Conservation (phyloP, 2,888 invertebrate species). For the Stramonita haemastoma region DNA sequence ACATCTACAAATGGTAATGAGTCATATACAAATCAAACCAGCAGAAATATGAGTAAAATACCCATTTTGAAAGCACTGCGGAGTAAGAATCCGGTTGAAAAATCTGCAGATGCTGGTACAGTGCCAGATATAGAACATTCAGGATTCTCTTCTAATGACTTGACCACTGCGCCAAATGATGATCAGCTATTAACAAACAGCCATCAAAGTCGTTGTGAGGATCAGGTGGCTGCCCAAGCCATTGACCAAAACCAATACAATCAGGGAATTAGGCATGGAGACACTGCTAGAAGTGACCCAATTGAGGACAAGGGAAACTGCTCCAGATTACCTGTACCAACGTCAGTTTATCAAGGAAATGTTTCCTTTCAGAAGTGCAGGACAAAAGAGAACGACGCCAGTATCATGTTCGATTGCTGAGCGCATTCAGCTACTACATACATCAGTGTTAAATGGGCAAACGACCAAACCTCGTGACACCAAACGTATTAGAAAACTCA, state of each 20-base stretch:
- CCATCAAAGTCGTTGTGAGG: neutral
- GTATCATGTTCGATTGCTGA: constrained; percentile 4
- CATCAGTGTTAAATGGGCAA: neutral
- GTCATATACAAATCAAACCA: neutral
- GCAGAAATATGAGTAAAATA: neutral
- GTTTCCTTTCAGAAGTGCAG: neutral
- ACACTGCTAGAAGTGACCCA: neutral
- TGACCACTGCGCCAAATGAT: neutral
- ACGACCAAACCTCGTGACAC: neutral
- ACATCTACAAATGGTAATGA: neutral
- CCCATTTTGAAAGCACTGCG: neutral
- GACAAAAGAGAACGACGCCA: neutral
- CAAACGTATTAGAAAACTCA: constrained; percentile 15
- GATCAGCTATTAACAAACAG: neutral
- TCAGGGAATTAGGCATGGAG: neutral
- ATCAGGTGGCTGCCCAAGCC: neutral
- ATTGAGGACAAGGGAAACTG: neutral
- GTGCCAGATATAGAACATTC: neutral
- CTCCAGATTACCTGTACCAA: constrained; percentile 18
- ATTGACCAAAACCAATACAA: neutral
- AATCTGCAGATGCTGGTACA: neutral
- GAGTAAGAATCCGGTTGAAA: neutral
- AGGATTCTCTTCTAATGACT: neutral
- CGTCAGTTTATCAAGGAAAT: neutral
- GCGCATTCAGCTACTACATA: constrained; percentile 13